phyloP scores from a whole-genome alignment of 2,888 invertebrate genomes.

The Melinaea marsaeus region DNA sequence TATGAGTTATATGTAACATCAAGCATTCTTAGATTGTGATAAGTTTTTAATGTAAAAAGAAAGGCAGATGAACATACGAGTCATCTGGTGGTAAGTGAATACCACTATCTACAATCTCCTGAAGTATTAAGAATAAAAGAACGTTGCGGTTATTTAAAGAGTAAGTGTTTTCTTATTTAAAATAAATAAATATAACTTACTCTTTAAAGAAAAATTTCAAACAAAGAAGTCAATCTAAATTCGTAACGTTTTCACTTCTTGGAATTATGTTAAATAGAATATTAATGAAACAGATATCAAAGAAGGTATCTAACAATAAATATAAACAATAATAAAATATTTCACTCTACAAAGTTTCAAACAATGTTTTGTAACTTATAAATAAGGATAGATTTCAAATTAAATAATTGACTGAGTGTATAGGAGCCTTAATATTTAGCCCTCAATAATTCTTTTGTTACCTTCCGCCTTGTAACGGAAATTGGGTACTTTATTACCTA shows the following conservation, averaged over 20 bases:
- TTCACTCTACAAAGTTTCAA: not conserved
- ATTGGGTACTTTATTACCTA: conserved; percentile 32
- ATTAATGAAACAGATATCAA: not conserved
- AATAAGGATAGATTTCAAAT: conserved; percentile 5
- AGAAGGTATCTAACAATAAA: not conserved
- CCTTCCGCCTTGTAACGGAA: conserved; percentile 25
- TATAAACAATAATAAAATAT: not conserved
- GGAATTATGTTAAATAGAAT: too few relatives aligned
- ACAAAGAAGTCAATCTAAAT: too few relatives aligned
- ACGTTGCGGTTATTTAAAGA: too few relatives aligned
- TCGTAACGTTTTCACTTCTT: too few relatives aligned
- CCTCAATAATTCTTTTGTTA: conserved; percentile 26
- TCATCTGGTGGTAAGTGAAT: too few relatives aligned
- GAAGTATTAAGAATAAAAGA: too few relatives aligned
- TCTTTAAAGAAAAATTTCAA: too few relatives aligned
- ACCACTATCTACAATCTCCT: too few relatives aligned
- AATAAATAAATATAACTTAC: too few relatives aligned
- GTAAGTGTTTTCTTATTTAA: too few relatives aligned
- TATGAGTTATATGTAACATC: not conserved
- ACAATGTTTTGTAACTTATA: not conserved
- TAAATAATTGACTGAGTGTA: conserved; percentile 6
- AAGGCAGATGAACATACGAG: too few relatives aligned
- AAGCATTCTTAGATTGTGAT: not conserved
- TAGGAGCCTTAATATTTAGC: conserved; percentile 10
- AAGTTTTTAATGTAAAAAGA: too few relatives aligned